A percentile compares a stretch with the other conserved stretches of the same genome.
These are phyloP conservation scores for Hirtodrosophila trivittata DNA, from an alignment of 2,888 invertebrate genomes.

Conservation along the genomic window DNA sequence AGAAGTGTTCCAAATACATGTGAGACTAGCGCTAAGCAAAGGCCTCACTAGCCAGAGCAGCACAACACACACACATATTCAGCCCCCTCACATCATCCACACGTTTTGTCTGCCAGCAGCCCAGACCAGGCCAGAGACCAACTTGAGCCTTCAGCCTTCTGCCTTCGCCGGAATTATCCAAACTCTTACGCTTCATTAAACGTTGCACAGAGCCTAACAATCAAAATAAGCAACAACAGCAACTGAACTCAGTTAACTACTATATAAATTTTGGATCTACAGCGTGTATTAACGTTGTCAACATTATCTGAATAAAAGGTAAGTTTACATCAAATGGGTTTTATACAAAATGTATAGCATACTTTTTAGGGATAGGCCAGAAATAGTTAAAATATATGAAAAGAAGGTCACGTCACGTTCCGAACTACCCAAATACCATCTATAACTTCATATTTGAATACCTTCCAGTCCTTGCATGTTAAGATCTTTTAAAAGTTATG, in stretches of 20 bases:
- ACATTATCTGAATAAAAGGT: conserved; percentile 64
- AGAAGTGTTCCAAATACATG: conserved; percentile 68
- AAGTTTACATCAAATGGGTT: conserved; percentile 7
- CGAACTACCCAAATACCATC: too few species aligned
- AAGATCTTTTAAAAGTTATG: neutral
- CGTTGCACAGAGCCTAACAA: conserved; percentile 46
- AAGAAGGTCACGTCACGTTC: too few species aligned
- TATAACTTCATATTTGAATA: too few species aligned
- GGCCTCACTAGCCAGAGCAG: conserved; percentile 60
- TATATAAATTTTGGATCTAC: conserved; percentile 11
- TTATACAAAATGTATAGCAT: conserved; percentile 17
- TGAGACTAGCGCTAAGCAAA: conserved; percentile 62
- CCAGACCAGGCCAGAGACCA: conserved; percentile 34
- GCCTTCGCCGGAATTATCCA: conserved; percentile 35
- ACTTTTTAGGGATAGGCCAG: conserved; percentile 17
- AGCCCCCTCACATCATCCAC: conserved; percentile 52
- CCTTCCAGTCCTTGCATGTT: too few species aligned
- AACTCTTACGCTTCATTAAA: conserved; percentile 30
- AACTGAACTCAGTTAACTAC: conserved; percentile 7
- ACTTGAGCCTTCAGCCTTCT: conserved; percentile 45
- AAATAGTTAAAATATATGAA: too few species aligned
- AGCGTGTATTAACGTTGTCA: conserved; percentile 40
- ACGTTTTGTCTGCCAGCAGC: conserved; percentile 52
- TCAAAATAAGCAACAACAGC: conserved; percentile 10
- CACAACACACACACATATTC: conserved; percentile 41